Conservation (phyloP, 1,140 invertebrate species). For the Dreissena rostriformis region DNA sequence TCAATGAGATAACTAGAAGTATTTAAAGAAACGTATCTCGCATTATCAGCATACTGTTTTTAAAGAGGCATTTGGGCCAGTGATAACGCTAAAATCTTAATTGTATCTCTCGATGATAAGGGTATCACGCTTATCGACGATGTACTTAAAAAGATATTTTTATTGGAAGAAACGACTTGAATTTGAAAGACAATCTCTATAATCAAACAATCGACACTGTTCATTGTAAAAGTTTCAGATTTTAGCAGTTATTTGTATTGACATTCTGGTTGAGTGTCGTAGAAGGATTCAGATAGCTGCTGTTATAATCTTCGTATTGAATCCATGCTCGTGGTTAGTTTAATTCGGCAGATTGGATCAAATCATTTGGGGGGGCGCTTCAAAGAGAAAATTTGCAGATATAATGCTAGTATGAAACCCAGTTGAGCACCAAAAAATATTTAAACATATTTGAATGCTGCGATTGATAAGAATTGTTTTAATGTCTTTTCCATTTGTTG, state of each 20-base stretch:
- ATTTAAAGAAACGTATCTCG: conserved; percentile 51
- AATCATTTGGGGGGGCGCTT: conserved; percentile 47
- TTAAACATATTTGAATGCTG: conserved; percentile 52
- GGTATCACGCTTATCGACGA: conserved; percentile 10
- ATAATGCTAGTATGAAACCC: conserved; percentile 44
- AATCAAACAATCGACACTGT: too few relatives aligned
- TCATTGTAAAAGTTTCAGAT: too few relatives aligned
- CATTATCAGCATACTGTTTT: conserved; percentile 19
- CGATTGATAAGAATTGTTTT: conserved; percentile 44
- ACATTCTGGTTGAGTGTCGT: too few relatives aligned
- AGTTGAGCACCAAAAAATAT: conserved; percentile 43
- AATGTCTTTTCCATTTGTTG: conserved; percentile 50
- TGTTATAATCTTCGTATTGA: too few relatives aligned
- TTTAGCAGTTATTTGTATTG: too few relatives aligned
- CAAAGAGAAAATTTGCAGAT: conserved; percentile 39
- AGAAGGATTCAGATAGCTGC: too few relatives aligned
- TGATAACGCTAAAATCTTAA: conserved; percentile 55
- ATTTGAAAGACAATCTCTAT: too few relatives aligned
- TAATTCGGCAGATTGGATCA: conserved; percentile 36
- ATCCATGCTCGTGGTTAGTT: too few relatives aligned
- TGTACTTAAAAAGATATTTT: neutral
- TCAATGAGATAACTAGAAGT: conserved; percentile 34
- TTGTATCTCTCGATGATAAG: conserved; percentile 52
- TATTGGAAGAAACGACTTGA: neutral
- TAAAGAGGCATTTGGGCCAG: conserved; percentile 25